Evolutionary conservation across 2,113 vertebrate species (phyloP).

Genomic region (Mesitornis unicolor): DNA sequence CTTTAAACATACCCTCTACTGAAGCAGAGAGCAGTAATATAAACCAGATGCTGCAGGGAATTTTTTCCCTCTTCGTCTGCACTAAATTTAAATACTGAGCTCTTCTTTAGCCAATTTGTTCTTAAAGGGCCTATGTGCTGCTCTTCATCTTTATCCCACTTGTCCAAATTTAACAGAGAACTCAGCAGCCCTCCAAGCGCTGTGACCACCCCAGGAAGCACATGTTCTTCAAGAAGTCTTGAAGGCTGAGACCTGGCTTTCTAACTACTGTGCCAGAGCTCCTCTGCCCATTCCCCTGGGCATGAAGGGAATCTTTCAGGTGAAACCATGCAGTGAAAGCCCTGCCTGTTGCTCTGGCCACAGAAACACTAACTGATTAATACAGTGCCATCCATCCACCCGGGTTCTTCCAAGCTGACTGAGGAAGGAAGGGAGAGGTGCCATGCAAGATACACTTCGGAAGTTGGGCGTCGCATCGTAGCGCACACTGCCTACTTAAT

Average conservation of each 20-base stretch:
- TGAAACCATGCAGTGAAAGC: background rate
- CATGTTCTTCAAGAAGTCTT: background rate
- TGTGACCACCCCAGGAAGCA: fast-evolving
- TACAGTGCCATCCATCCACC: background rate
- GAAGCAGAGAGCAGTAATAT: constrained; percentile 65
- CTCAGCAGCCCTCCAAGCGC: fast-evolving
- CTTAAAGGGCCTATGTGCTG: constrained; percentile 63
- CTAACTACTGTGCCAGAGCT: background rate
- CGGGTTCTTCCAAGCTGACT: fast-evolving
- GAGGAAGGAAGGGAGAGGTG: background rate
- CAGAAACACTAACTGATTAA: background rate
- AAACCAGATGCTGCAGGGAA: constrained; percentile 73
- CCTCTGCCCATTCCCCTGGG: background rate
- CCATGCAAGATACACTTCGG: background rate
- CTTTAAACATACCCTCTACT: constrained; percentile 64
- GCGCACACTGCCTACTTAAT: background rate
- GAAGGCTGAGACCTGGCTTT: background rate
- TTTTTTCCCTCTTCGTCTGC: constrained; percentile 57
- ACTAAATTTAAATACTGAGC: constrained; percentile 73
- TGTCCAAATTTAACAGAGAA: background rate
- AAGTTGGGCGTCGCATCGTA: fast-evolving
- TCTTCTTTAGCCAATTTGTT: constrained; percentile 58
- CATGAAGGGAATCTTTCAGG: background rate
- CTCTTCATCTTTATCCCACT: background rate
- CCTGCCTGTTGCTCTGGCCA: background rate